These are phyloP conservation scores for Xanthia togata DNA, from an alignment of 2,888 invertebrate genomes.

Conservation along the genomic window DNA sequence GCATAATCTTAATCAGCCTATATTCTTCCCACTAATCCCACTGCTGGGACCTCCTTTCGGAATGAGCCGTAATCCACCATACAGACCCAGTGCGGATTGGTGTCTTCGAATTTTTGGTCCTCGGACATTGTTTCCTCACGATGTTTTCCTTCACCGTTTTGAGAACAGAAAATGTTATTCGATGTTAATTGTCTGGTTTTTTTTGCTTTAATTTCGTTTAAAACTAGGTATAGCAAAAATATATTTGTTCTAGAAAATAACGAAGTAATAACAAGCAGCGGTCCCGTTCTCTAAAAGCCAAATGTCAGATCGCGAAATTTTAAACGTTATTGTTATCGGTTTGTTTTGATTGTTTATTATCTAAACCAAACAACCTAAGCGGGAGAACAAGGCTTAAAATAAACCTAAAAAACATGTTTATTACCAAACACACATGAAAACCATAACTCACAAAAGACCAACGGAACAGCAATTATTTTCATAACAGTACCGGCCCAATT, in stretches of 20 bases:
- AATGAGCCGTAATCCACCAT: too few species aligned
- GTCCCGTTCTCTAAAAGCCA: slow-evolving; percentile 22
- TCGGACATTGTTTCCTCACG: too few species aligned
- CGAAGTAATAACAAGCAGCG: background rate
- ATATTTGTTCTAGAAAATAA: slow-evolving; percentile 10
- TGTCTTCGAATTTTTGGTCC: too few species aligned
- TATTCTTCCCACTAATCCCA: too few species aligned
- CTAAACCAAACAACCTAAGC: slow-evolving; percentile 11
- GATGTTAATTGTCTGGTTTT: background rate
- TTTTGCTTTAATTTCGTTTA: background rate
- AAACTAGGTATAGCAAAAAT: background rate
- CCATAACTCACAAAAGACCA: slow-evolving; percentile 54
- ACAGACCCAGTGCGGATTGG: too few species aligned
- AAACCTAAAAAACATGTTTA: slow-evolving; percentile 31
- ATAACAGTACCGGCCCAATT: slow-evolving; percentile 70
- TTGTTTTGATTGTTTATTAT: slow-evolving; percentile 31
- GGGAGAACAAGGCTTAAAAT: slow-evolving; percentile 42
- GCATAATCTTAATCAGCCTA: too few species aligned
- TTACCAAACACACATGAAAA: slow-evolving; percentile 52
- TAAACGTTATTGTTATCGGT: slow-evolving; percentile 22
- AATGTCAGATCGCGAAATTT: slow-evolving; percentile 36
- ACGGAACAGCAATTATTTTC: slow-evolving; percentile 52
- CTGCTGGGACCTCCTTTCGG: too few species aligned
- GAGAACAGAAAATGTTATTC: background rate
- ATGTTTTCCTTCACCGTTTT: too few species aligned